Evolutionary conservation across 1,140 invertebrate species (phyloP), one percentile per base, ranked within the genome.

Genomic region (Heterodera schachtii): DNA sequence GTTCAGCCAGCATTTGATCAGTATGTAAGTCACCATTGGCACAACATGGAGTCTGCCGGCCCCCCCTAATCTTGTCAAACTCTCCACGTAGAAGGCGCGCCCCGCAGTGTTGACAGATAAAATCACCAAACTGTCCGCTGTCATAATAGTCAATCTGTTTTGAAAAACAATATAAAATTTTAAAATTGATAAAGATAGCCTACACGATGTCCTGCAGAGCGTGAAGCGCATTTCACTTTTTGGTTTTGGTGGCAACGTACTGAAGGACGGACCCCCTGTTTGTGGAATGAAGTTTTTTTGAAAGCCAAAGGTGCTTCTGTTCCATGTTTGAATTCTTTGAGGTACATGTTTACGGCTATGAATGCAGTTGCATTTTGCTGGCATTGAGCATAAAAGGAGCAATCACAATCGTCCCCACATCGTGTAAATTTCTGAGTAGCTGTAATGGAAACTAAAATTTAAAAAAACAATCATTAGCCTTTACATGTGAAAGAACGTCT

Each of bases 41-140:
- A 60, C 57, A 60, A 2, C 57, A 60, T 60, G 57, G 57, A 5
- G 57, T 13, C 57, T 16, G 57, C 0, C 57, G 57, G 57, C 57
- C 57, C 8, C 3, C 3, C 4, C 19, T 60, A 13, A 60, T 60
- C 19, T 60, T 60, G 11, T 60, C 57, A 13, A 16, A 3, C 57
- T 60, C 57, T 16, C 57, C 57, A 9, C 16, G 8, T 16, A 83
- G 60, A 21, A 75, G 60, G 9, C 21, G 43, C 7, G 73, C 73
- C 9, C 6, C 8, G 60, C 73, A 75, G 11, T 46, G 31, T 31
- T 75, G 6, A 11, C 73, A 74, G n/a, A 41, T 21, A 8, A 21
- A 0, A 74, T 74, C 73, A 31, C 73, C 73, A 21, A 74, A 74
- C 46, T 74, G 46, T 7, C 73, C 73, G 9, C 46, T 49, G 73